Evolutionary conservation across 2,797 vertebrate species (phyloP), one percentile per base, ranked within the genome.

Genomic region (Staurois parvus): DNA sequence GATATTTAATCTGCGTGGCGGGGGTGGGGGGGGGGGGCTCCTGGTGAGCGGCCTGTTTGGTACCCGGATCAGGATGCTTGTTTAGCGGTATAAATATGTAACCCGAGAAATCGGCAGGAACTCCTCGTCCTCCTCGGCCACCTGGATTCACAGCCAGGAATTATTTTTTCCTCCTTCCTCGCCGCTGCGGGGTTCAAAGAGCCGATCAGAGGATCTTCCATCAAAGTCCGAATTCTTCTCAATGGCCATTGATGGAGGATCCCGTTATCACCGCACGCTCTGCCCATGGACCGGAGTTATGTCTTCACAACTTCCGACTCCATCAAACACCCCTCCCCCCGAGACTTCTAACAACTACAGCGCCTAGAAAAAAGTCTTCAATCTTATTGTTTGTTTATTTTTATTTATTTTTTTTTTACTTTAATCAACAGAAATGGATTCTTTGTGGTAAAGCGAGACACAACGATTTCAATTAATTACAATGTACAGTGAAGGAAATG

Each of bases 91-190:
- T 97, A 96, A 97, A 97, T 97, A 95, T 93, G 92, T 93, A 96
- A 95, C 95, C 95, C 93, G 94, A 97, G 96, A 97, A 97, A 96
- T 95, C 94, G 96, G 94, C 92, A 94, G 96, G 96, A 96, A 96
- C 94, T 94, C 88, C 94, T 94, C 88, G 93, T 84, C 89, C 91
- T 92, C 91, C 91, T 93, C 91, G 93, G 93, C 93, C 96, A 95
- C 94, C 94, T 95, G 95, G 94, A 94, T 91, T 91, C 91, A 89
- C 92, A 94, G 93, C 92, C 92, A 94, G 91, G 93, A 91, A 91
- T 2, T 56, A 91, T 93, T 88, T 84, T 74, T 90, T 84, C 91
- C 75, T 84, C 90, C 90, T 93, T 94, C 92, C 88, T 94, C 88
- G 86, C 76, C 91, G 89, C 84, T 74, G 84, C 88, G 81, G 81